phyloP scores from a whole-genome alignment of 1,140 invertebrate genomes.

The Rhyacophila brunnea region DNA sequence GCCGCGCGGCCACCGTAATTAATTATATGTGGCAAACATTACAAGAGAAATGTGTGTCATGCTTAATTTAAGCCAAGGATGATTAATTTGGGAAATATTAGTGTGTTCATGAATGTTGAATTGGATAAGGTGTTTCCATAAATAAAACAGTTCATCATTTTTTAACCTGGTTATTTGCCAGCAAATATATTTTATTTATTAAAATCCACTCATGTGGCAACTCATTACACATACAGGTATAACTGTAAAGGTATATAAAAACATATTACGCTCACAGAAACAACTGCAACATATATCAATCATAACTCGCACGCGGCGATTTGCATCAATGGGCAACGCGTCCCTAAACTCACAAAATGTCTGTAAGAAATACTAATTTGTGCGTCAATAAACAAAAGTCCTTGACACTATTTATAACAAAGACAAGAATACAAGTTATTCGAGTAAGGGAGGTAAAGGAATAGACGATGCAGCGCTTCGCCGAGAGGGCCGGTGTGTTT shows the following conservation, averaged over 20 bases:
- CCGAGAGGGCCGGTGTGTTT: constrained; percentile 61
- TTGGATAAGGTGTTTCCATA: neutral
- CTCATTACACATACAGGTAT: constrained; percentile 19
- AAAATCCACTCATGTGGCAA: constrained; percentile 30
- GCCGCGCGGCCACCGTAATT: too few species aligned
- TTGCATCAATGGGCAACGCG: neutral
- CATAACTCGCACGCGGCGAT: neutral
- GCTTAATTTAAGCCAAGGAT: neutral
- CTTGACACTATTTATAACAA: too few species aligned
- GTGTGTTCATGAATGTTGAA: neutral
- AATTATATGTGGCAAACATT: too few species aligned
- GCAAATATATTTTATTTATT: constrained; percentile 27
- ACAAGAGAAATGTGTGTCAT: neutral
- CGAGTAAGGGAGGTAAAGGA: constrained; percentile 43
- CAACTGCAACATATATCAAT: constrained; percentile 12
- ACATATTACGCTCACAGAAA: constrained; percentile 11
- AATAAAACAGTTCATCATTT: neutral
- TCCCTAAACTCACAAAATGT: too few species aligned
- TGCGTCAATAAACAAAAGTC: too few species aligned
- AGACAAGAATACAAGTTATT: too few species aligned
- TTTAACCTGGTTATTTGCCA: constrained; percentile 20
- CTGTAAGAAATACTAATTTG: too few species aligned
- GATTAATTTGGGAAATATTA: neutral
- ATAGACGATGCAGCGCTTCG: constrained; percentile 48
- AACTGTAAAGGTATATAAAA: constrained; percentile 10